Base-by-base conservation (phyloP, 2,797 vertebrate species). In the Lerista edwardsae region DNA sequence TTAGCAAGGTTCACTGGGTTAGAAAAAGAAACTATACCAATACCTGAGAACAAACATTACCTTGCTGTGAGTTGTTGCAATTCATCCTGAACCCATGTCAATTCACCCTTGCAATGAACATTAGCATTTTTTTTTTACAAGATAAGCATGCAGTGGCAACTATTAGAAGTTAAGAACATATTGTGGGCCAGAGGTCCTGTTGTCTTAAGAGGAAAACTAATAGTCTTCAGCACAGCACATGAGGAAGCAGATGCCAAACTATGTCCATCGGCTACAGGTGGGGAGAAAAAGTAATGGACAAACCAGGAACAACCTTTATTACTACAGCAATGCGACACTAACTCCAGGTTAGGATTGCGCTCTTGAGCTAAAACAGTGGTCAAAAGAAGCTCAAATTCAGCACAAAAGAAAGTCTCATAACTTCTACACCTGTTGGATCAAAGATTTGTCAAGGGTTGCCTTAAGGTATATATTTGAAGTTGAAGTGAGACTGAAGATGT, bases 201-300 rank as follows among this genome's bases (percentile, higher is more conserved):
- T 80, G 39, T 57, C 31, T 39, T 8, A 57, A 29, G 21, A 64
- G n/a, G 57, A 59, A 21, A 59, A 12, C 55, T 57, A 57, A 41
- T 6, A 79, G 75, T 85, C 77, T 80, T 36, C 83, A 84, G 67
- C 11, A 62, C 69, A 89, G 85, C 77, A 84, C 57, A 74, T n/a
- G 65, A 57, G 84, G 36, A 83, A 83, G 62, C 31, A 86, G 89
- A 10, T 39, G 31, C 75, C 84, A 89, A 77, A 88, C 85, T 73
- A 71, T 90, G 86, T 85, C 77, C 86, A 74, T 68, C 79, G 73
- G 71, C 68, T 82, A 82, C 80, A 73, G 89, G 86, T 73, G 79
- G 34, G 83, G 88, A 88, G 84, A 62, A 84, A 83, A 9, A 72
- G 41, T 85, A 79, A 87, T 29, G 23, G 75, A 79, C 87, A 72